Percentiles rank a stretch among this genome's conserved stretches.
Conservation (phyloP, 1,140 invertebrate species). For the Drosophila asahinai region DNA sequence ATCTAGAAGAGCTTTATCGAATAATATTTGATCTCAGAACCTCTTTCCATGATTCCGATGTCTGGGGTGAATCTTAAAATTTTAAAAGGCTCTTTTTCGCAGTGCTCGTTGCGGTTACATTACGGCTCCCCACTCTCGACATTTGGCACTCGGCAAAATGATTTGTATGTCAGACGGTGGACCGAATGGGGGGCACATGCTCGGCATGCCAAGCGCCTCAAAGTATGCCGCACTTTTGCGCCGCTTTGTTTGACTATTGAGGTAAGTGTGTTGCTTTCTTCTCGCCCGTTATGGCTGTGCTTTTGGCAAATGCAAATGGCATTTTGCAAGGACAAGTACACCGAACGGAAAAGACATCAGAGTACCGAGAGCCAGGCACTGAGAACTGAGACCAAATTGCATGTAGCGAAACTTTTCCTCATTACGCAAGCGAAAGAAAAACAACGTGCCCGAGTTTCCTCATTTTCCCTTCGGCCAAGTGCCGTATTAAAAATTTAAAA, state of each 20-base stretch:
- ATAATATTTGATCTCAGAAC: no score
- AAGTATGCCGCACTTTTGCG: slow-evolving; percentile 75
- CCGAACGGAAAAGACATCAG: slow-evolving; percentile 32
- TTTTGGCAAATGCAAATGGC: slow-evolving; percentile 78
- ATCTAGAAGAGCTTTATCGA: no score
- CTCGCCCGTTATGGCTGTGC: slow-evolving; percentile 54
- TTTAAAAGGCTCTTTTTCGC: slow-evolving; percentile 5
- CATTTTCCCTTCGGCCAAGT: slow-evolving; percentile 44
- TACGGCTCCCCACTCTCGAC: slow-evolving; percentile 32
- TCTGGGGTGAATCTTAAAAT: not conserved
- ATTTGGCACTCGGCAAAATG: slow-evolving; percentile 67
- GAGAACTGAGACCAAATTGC: slow-evolving; percentile 45
- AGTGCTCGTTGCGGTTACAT: slow-evolving; percentile 48
- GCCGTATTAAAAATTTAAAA: slow-evolving; percentile 55
- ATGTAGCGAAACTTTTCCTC: slow-evolving; percentile 61
- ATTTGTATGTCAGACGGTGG: slow-evolving; percentile 74
- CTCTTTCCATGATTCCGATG: no score
- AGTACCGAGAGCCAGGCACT: slow-evolving; percentile 4
- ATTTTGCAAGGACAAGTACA: slow-evolving; percentile 73
- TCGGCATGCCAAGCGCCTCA: slow-evolving; percentile 66
- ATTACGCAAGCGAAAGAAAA: slow-evolving; percentile 47
- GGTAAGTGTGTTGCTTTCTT: slow-evolving; percentile 75
- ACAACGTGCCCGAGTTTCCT: slow-evolving; percentile 25
- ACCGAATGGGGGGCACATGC: slow-evolving; percentile 59
- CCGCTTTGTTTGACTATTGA: slow-evolving; percentile 77